Evolutionary conservation across 2,888 invertebrate genomes (phyloP), one percentile per base, ranked within the genome.

Genomic region (Leptothorax acervorum): DNA sequence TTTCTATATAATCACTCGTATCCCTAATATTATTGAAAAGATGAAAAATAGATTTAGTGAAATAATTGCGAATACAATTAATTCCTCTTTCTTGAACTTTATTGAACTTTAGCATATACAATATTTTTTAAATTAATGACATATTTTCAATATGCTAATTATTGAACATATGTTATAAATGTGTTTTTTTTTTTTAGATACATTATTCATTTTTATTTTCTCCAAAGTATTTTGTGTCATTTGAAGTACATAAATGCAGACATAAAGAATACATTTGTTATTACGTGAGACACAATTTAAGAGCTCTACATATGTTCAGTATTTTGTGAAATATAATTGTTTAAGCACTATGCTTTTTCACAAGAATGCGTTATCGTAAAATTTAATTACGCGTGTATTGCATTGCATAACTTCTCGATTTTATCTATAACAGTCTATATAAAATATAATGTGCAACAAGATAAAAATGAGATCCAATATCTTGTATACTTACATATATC

Each of bases 31-130:
- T 35, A 39, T 51, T 65, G 18, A 65, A 76, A 39, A 48, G 18
- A n/a, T 12, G 8, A 31, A 48, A 63, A 5, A 35, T 55, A 39
- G 18, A 65, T 62, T 75, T 1, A 48, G 9, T n/a, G 1, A 73
- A 23, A 57, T 57, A 57, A 3, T 74, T 28, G 28, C 5, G 55
- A 73, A 51, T 48, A 28, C 15, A 73, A 57, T 62, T 74, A 45
- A 62, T 62, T 45, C 0, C 0, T n/a, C 12, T 39, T 62, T 62
- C 39, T 62, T n/a, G n/a, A 23, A 23, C 23, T 23, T 23, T 23
- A 23, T 23, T 35, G 6, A 39, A 8, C 4, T 11, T 39, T 4
- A 35, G 4, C 1, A 39, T 39, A 39, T 11, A n/a, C n/a, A n/a
- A n/a, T n/a, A 23, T 62, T 39, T 63, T 5, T 39, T n/a, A n/a